Evolutionary conservation across 2,888 invertebrate genomes (phyloP).

Genomic region (Hanleya hanleyi): DNA sequence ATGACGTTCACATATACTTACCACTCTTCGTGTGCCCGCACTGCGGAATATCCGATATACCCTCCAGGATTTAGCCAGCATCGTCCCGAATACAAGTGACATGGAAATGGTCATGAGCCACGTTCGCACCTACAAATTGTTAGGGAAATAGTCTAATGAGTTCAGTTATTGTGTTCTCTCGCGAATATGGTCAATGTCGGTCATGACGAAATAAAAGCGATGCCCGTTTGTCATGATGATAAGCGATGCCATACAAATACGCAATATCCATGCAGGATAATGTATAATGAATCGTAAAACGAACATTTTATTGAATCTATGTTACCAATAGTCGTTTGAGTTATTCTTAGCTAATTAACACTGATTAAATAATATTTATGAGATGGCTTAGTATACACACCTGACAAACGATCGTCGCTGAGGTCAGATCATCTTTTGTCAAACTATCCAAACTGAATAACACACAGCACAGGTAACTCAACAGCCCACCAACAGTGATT

Average conservation of each 20-base stretch:
- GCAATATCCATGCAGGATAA: too few species aligned
- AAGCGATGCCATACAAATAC: not conserved
- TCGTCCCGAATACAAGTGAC: constrained; percentile 54
- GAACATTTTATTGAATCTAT: not conserved
- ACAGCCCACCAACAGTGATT: constrained; percentile 52
- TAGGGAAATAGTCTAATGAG: not conserved
- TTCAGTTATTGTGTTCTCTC: too few species aligned
- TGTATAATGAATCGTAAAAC: not conserved
- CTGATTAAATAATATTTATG: not conserved
- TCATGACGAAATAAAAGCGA: not conserved
- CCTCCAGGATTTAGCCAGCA: constrained; percentile 57
- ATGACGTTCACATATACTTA: too few species aligned
- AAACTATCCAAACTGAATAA: constrained; percentile 55
- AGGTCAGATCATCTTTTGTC: constrained; percentile 28
- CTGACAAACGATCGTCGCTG: constrained; percentile 52
- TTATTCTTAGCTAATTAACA: too few species aligned
- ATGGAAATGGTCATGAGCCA: constrained; percentile 48
- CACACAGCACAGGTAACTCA: constrained; percentile 49
- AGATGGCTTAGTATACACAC: constrained; percentile 32
- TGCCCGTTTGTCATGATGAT: not conserved
- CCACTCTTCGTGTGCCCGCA: constrained; percentile 55
- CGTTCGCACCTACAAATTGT: constrained; percentile 44
- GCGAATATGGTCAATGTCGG: not conserved
- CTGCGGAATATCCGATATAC: constrained; percentile 57
- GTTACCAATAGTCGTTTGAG: too few species aligned